phyloP scores from a whole-genome alignment of 2,888 invertebrate species.

The Petrolisthes manimaculis region DNA sequence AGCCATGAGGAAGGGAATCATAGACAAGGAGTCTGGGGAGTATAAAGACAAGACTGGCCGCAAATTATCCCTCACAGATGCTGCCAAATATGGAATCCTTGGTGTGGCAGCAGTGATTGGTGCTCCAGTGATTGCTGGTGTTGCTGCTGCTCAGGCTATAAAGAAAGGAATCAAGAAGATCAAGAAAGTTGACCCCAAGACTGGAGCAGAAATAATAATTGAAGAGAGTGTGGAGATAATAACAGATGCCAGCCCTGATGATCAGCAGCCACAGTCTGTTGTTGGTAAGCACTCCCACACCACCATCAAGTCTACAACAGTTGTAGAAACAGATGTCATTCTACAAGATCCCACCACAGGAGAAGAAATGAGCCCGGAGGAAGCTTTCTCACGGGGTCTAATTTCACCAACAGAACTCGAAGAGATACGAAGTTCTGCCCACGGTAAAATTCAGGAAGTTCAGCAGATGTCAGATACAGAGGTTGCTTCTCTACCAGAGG shows the following conservation, averaged over 20 bases:
- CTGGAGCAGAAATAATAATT: slow-evolving; percentile 74
- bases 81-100: slow-evolving; percentile 75
- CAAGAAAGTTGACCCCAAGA: slow-evolving; percentile 66
- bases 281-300: slow-evolving; percentile 64
- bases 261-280: slow-evolving; percentile 71
- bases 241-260: slow-evolving; percentile 69
- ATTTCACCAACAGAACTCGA: slow-evolving; percentile 72
- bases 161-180: slow-evolving; percentile 60
- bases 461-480: slow-evolving; percentile 25
- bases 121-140: slow-evolving; percentile 75
- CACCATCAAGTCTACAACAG: slow-evolving; percentile 66
- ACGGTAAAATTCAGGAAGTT: slow-evolving; percentile 46
- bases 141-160: slow-evolving; percentile 57
- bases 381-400: slow-evolving; percentile 71
- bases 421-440: slow-evolving; percentile 68
- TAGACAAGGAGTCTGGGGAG: slow-evolving; percentile 80
- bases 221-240: slow-evolving; percentile 77
- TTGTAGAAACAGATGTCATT: slow-evolving; percentile 66
- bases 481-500: not conserved
- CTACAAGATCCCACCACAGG: slow-evolving; percentile 65
- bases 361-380: slow-evolving; percentile 69
- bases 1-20: slow-evolving; percentile 81
- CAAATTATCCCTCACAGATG: slow-evolving; percentile 79
- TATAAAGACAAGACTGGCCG: slow-evolving; percentile 78
- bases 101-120: slow-evolving; percentile 83